Evolutionary conservation across 2,797 vertebrate species (phyloP).

Genomic region (Coendou prehensilis): DNA sequence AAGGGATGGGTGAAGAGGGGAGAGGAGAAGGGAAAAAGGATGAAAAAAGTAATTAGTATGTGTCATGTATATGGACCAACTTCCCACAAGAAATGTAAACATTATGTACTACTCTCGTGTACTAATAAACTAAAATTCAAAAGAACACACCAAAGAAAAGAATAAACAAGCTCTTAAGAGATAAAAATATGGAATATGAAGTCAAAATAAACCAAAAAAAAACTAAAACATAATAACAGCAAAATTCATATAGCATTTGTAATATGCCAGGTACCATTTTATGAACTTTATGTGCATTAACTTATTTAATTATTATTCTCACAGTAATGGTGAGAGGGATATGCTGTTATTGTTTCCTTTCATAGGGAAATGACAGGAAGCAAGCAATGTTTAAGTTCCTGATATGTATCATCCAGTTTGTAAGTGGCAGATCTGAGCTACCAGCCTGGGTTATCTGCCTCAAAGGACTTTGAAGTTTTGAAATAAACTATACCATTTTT

Average conservation of each 20-base stretch:
- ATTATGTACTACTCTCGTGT: not conserved
- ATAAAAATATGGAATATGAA: not conserved
- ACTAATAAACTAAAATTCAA: not conserved
- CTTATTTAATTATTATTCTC: not conserved
- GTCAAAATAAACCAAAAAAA: slow-evolving; percentile 23
- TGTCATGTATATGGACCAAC: too few species aligned
- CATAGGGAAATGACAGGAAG: not conserved
- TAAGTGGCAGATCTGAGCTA: not conserved
- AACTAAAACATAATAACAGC: not conserved
- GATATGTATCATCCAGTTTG: not conserved
- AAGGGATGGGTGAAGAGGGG: not conserved
- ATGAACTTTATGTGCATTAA: not conserved
- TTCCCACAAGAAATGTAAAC: not conserved
- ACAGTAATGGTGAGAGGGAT: not conserved
- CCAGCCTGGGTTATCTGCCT: not conserved
- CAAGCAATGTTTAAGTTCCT: not conserved
- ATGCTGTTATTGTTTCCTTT: not conserved
- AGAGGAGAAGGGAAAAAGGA: not conserved
- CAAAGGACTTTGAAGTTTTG: not conserved
- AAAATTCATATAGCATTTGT: not conserved
- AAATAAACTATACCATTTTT: not conserved
- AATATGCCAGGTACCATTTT: not conserved
- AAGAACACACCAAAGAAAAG: not conserved
- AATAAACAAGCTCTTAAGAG: not conserved
- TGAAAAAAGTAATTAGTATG: not conserved